These are phyloP conservation scores for Aythya baeri DNA, from an alignment of 2,113 vertebrate genomes.

Conservation along the genomic window DNA sequence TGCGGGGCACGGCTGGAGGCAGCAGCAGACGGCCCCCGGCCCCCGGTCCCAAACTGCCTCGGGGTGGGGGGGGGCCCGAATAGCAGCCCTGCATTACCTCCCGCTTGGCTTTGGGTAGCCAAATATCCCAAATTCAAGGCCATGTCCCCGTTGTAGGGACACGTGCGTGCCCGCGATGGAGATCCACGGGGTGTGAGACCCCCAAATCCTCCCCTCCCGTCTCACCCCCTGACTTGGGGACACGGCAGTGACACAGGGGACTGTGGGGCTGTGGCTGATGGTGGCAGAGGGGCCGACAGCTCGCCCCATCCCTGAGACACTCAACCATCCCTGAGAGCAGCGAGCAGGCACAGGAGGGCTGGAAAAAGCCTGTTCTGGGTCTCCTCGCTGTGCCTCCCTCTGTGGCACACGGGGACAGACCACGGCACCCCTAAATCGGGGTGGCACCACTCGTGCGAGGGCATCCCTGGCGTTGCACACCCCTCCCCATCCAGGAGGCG, in stretches of 20 bases:
- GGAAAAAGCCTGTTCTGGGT: rapidly evolving
- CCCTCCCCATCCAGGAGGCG: neutral
- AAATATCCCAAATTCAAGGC: rapidly evolving
- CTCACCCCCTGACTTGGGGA: too few species aligned
- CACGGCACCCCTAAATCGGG: rapidly evolving
- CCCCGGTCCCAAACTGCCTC: neutral
- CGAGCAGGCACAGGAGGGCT: neutral
- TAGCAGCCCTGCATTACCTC: neutral
- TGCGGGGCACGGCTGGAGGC: conserved; percentile 1
- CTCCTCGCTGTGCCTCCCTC: too few species aligned
- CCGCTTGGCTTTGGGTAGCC: neutral
- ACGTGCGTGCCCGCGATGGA: rapidly evolving
- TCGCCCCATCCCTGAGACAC: neutral
- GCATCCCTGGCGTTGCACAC: neutral
- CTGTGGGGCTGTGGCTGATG: rapidly evolving
- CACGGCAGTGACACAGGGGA: rapidly evolving
- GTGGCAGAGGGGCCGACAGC: neutral
- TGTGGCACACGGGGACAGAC: rapidly evolving
- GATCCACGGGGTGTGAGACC: neutral
- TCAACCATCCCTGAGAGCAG: neutral
- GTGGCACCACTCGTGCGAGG: neutral
- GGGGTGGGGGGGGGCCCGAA: rapidly evolving
- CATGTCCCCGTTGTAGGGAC: neutral
- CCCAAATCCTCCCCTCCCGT: neutral
- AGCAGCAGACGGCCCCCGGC: neutral